Percentiles rank a stretch among this genome's conserved stretches.
These are phyloP conservation scores for Anguilla obscura DNA, from an alignment of 2,797 vertebrate species.

Conservation along the genomic window DNA sequence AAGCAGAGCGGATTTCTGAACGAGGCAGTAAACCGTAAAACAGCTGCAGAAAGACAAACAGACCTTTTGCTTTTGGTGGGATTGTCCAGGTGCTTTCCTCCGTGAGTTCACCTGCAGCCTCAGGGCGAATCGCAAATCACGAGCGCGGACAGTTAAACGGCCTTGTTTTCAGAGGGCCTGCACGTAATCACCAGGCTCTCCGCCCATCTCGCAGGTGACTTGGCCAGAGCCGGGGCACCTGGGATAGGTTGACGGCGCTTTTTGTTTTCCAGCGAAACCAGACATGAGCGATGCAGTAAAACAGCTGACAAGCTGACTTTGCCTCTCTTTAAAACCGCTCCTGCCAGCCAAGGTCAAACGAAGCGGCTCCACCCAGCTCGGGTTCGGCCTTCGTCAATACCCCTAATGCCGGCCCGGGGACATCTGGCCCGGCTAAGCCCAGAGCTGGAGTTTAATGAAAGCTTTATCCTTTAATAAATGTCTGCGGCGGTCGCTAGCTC, in stretches of 20 bases:
- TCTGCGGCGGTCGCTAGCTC: not conserved
- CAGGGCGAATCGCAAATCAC: not conserved
- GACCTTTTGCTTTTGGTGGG: not conserved
- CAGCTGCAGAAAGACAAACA: slow-evolving; percentile 7
- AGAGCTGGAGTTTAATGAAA: not conserved
- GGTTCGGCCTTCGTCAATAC: too few relatives aligned
- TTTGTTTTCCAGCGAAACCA: not conserved
- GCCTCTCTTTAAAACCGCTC: not conserved
- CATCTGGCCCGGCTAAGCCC: not conserved
- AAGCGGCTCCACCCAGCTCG: not conserved
- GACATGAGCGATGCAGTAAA: not conserved
- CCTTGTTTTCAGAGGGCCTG: not conserved
- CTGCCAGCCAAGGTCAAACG: slow-evolving; percentile 10
- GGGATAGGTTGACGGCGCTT: not conserved
- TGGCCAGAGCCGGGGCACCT: not conserved
- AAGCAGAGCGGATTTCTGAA: not conserved
- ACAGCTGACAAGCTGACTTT: not conserved
- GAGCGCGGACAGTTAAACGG: not conserved
- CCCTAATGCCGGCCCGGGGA: not conserved
- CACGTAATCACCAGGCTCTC: not conserved
- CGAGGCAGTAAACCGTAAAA: not conserved
- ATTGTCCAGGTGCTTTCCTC: not conserved
- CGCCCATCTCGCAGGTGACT: not conserved
- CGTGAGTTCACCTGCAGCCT: not conserved
- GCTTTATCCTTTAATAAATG: not conserved